These are phyloP conservation scores for Orchesella cincta DNA, from an alignment of 1,140 invertebrate species.

Conservation along the genomic window DNA sequence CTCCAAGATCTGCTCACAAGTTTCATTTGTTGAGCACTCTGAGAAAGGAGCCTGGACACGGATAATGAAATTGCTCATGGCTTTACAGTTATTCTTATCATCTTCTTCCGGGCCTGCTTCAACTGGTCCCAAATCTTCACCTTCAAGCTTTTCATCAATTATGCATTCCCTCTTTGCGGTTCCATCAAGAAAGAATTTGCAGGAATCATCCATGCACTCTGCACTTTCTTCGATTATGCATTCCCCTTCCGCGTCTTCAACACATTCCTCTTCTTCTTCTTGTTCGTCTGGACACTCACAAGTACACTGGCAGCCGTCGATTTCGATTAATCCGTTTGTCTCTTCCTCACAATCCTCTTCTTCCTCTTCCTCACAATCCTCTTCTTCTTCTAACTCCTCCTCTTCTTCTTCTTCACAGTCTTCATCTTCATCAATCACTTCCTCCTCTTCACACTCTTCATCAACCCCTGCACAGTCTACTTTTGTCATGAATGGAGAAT, in stretches of 20 bases:
- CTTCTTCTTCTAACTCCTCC: slow-evolving; percentile 9
- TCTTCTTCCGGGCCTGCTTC: neutral
- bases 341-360: slow-evolving; percentile 5
- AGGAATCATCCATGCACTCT: neutral
- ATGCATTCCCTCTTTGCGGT: neutral
- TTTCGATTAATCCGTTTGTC: no score
- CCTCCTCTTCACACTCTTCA: neutral
- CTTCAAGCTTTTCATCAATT: neutral
- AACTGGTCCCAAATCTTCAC: neutral
- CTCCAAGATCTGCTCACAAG: slow-evolving; percentile 3
- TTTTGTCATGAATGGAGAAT: slow-evolving; percentile 12
- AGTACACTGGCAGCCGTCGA: no score
- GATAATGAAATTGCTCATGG: slow-evolving; percentile 20
- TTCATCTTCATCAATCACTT: neutral
- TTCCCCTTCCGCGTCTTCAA: slow-evolving; percentile 9
- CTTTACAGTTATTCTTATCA: neutral
- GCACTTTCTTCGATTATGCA: slow-evolving; percentile 7
- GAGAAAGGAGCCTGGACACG: neutral
- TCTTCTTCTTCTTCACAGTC: slow-evolving; percentile 1
- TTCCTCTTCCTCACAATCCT: slow-evolving; percentile 15
- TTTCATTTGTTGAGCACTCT: neutral
- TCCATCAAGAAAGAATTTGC: neutral
- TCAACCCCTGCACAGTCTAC: slow-evolving; percentile 21
- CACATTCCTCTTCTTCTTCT: slow-evolving; percentile 16
- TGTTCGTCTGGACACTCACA: no score